phyloP scores from a whole-genome alignment of 2,113 vertebrate genomes.

The Spermophilus dauricus region DNA sequence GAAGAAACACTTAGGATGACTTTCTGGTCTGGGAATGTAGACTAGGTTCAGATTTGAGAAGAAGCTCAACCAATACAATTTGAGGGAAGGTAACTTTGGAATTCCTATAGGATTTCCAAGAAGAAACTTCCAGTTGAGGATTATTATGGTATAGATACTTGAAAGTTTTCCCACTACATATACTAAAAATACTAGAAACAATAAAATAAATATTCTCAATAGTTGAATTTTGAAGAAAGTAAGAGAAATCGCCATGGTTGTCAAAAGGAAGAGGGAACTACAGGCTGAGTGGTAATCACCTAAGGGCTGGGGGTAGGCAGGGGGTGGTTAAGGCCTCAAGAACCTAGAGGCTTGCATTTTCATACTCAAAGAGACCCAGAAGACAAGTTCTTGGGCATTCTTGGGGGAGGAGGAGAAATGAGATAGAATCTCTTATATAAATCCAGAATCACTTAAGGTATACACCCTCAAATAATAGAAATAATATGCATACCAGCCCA shows the following conservation, averaged over 20 bases:
- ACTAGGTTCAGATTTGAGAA: not conserved
- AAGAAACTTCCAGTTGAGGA: not conserved
- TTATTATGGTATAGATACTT: not conserved
- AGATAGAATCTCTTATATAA: conserved; percentile 20
- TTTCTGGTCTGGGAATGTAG: not conserved
- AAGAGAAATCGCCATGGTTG: not conserved
- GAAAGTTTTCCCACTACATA: not conserved
- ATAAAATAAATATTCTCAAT: not conserved
- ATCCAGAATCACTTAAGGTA: not conserved
- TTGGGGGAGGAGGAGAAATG: not conserved
- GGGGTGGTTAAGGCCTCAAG: not conserved
- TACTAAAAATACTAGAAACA: not conserved
- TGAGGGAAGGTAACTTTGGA: not conserved
- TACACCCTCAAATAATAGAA: not conserved
- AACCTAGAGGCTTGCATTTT: not conserved
- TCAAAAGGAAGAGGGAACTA: not conserved
- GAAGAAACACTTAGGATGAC: not conserved
- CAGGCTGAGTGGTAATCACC: not conserved
- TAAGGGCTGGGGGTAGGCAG: too few species aligned
- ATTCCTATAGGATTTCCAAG: not conserved
- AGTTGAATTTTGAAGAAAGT: not conserved
- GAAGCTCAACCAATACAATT: not conserved
- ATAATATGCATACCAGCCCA: not conserved
- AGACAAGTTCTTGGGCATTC: not conserved
- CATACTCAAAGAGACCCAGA: not conserved